These are phyloP conservation scores for Popillia japonica DNA, from an alignment of 1,140 invertebrate species.

Conservation along the genomic window DNA sequence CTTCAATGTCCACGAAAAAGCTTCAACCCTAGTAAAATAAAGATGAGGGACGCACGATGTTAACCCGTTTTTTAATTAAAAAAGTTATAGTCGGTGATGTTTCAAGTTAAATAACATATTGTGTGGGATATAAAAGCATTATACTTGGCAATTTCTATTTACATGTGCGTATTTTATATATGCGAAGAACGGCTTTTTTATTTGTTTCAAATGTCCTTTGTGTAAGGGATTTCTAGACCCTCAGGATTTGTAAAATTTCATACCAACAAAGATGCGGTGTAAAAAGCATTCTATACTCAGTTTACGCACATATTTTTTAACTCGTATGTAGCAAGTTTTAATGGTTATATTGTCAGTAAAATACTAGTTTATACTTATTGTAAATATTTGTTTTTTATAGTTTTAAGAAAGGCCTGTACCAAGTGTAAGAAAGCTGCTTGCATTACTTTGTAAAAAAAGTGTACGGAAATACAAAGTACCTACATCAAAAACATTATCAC, in stretches of 20 bases:
- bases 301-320: not conserved
- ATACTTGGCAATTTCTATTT: conserved; percentile 28
- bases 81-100: conserved; percentile 12
- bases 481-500: too few relatives aligned
- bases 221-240: not conserved
- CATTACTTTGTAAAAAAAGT: too few relatives aligned
- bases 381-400: too few relatives aligned
- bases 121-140: not conserved
- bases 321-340: not conserved
- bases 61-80: conserved; percentile 21
- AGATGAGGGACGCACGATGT: not conserved
- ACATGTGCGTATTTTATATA: conserved; percentile 12
- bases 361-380: too few relatives aligned
- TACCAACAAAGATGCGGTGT: not conserved
- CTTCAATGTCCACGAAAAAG: not conserved
- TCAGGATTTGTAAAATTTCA: not conserved
- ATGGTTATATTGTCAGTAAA: too few relatives aligned
- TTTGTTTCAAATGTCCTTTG: not conserved
- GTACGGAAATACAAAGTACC: too few relatives aligned
- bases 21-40: conserved; percentile 13
- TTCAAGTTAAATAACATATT: conserved; percentile 33
- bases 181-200: not conserved
- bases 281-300: not conserved
- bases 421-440: too few relatives aligned
- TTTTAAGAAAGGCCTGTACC: too few relatives aligned